These are phyloP conservation scores for Nineta flava DNA, from an alignment of 2,888 invertebrate species.

Conservation along the genomic window DNA sequence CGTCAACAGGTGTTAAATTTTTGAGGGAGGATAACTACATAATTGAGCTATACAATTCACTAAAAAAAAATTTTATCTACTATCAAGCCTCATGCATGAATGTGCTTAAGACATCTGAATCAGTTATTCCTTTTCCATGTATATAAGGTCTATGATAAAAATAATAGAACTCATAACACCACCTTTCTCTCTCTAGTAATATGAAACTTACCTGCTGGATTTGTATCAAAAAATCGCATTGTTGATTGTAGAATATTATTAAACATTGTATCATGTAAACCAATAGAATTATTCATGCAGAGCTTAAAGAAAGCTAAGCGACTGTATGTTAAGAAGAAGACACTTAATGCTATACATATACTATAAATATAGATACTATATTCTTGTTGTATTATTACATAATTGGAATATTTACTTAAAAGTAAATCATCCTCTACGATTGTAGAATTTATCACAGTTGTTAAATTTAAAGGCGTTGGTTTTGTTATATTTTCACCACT, in stretches of 20 bases:
- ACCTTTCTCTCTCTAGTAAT: too few relatives aligned
- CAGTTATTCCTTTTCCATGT: too few relatives aligned
- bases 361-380: slow-evolving; percentile 40
- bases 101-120: too few relatives aligned
- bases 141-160: too few relatives aligned
- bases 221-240: slow-evolving; percentile 70
- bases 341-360: slow-evolving; percentile 36
- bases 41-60: too few relatives aligned
- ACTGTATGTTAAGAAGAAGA: slow-evolving; percentile 43
- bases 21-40: too few relatives aligned
- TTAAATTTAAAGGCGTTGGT: not conserved
- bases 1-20: too few relatives aligned
- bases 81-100: too few relatives aligned
- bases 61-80: too few relatives aligned
- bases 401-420: not conserved
- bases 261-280: slow-evolving; percentile 67
- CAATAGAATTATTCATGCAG: slow-evolving; percentile 58
- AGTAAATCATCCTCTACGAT: not conserved
- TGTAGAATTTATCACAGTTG: not conserved
- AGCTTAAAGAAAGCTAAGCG: slow-evolving; percentile 56
- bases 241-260: slow-evolving; percentile 54
- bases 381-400: slow-evolving; percentile 5
- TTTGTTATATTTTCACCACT: not conserved
- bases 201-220: slow-evolving; percentile 59
- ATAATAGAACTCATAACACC: too few relatives aligned